Evolutionary conservation across 2,888 invertebrate genomes (phyloP), one percentile per base, ranked within the genome.

Genomic region (Salticus scenicus): DNA sequence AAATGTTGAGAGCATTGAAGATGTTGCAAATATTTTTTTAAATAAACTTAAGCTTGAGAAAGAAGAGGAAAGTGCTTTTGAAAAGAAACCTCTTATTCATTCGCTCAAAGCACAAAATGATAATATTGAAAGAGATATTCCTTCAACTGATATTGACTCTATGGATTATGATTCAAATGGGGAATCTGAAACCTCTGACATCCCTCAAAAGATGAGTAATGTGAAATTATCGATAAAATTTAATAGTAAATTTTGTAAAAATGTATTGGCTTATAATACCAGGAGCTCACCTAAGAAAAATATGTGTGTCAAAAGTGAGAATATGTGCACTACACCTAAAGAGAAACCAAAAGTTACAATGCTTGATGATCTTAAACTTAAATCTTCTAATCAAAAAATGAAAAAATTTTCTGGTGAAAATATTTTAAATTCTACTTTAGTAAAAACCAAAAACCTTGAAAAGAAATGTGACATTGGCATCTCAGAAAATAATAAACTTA

Each of bases 71-170:
- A 17, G 0, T 10, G 7, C 2, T 66, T 24, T 31, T 10, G 31
- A 57, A 0, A 74, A 69, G 20, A 42, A 57, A n/a, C 80, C 80
- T 8, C 28, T 73, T 27, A 81, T 81, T 20, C 80, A 81, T 69
- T 57, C 74, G n/a, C 17, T 81, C 7, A 41, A 1, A 17, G 1
- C 57, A 7, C 4, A 20, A 24, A 24, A 20, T 24, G 12, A 57
- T 24, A 17, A 2, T 24, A 7, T 24, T 24, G 24, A 24, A 57
- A 10, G 17, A 14, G 2, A 47, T 47, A 47, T 47, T 7, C 42
- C 2, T 17, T 2, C 42, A 2, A 14, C 2, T 14, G 17, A 47
- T 47, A 47, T 14, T 17, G 17, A 47, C 7, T 2, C 17, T 17
- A 17, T 17, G 17, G 42, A 47, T 17, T 47, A 17, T 47, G 42